Evolutionary conservation across 92 coral and sea anemone genomes (phyloP).

Genomic region (Palythoa caribaeorum): DNA sequence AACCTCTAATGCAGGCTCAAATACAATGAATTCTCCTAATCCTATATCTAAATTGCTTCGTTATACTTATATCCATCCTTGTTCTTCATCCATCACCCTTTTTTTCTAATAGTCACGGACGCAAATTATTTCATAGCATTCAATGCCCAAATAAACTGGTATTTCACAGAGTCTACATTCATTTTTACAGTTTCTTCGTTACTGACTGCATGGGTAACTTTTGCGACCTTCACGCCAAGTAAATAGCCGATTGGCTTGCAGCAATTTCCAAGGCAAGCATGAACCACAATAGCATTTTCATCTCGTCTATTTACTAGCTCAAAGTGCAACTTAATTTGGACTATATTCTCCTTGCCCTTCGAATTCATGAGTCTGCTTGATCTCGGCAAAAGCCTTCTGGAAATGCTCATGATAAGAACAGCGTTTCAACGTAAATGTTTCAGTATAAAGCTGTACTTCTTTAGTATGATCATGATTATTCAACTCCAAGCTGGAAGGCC

Average conservation of each 20-base stretch:
- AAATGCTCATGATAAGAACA: constrained; percentile 57
- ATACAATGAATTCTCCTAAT: no score
- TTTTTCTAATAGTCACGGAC: not conserved
- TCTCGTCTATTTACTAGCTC: constrained; percentile 65
- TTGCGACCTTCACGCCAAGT: constrained; percentile 58
- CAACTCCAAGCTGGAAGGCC: not conserved
- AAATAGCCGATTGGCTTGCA: constrained; percentile 63
- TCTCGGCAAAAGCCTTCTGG: constrained; percentile 32
- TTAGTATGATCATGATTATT: not conserved
- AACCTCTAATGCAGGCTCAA: no score
- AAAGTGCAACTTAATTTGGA: constrained; percentile 33
- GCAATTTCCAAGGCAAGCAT: constrained; percentile 19
- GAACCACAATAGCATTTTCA: constrained; percentile 68
- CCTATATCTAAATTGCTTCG: no score
- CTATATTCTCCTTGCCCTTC: constrained; percentile 15
- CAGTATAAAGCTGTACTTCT: not conserved
- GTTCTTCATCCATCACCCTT: constrained; percentile 17
- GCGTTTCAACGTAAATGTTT: constrained; percentile 46
- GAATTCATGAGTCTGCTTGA: constrained; percentile 32
- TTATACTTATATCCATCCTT: constrained; percentile 19
- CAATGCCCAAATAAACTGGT: constrained; percentile 37
- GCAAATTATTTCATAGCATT: constrained; percentile 4
- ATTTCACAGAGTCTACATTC: constrained; percentile 41
- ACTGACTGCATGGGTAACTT: constrained; percentile 55
- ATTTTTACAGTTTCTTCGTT: constrained; percentile 28